Percentiles rank a stretch among this genome's conserved stretches.
These are phyloP conservation scores for Telmatherina bonti DNA, from an alignment of 2,797 vertebrate genomes.

Conservation along the genomic window DNA sequence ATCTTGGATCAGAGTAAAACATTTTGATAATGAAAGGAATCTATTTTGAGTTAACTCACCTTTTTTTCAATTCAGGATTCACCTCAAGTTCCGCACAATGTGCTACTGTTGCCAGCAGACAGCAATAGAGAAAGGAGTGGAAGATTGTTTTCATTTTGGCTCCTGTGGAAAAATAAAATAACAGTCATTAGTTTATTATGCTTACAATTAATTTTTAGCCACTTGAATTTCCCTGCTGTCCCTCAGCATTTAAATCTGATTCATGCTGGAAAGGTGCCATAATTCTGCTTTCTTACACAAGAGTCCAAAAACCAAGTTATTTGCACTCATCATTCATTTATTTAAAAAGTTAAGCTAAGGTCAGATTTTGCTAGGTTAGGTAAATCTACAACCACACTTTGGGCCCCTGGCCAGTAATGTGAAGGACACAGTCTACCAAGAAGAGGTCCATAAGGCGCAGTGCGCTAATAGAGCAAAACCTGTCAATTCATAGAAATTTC, in stretches of 20 bases:
- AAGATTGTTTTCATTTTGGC: conserved; percentile 89
- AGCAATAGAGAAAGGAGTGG: conserved; percentile 87
- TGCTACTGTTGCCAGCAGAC: conserved; percentile 85
- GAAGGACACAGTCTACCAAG: conserved; percentile 71
- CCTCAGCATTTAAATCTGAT: conserved; percentile 34
- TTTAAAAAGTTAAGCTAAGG: conserved; percentile 82
- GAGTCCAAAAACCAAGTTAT: conserved; percentile 83
- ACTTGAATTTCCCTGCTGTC: conserved; percentile 35
- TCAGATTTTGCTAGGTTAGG: conserved; percentile 79
- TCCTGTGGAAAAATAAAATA: conserved; percentile 62
- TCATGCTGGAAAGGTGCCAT: conserved; percentile 34
- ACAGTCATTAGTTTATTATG: conserved; percentile 53
- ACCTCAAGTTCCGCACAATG: conserved; percentile 87
- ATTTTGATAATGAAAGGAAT: conserved; percentile 22
- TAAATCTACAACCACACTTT: conserved; percentile 79
- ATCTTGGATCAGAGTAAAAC: conserved; percentile 14
- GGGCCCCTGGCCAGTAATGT: conserved; percentile 69
- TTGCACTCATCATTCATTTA: conserved; percentile 83
- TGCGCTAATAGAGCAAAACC: conserved; percentile 52
- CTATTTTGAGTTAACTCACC: conserved; percentile 81
- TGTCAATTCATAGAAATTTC: conserved; percentile 20
- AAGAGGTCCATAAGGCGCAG: conserved; percentile 52
- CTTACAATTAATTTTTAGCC: conserved; percentile 58
- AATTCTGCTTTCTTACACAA: conserved; percentile 70
- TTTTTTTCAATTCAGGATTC: conserved; percentile 89